phyloP scores from a whole-genome alignment of 2,797 vertebrate genomes.

The Tiaroga cobitis region DNA sequence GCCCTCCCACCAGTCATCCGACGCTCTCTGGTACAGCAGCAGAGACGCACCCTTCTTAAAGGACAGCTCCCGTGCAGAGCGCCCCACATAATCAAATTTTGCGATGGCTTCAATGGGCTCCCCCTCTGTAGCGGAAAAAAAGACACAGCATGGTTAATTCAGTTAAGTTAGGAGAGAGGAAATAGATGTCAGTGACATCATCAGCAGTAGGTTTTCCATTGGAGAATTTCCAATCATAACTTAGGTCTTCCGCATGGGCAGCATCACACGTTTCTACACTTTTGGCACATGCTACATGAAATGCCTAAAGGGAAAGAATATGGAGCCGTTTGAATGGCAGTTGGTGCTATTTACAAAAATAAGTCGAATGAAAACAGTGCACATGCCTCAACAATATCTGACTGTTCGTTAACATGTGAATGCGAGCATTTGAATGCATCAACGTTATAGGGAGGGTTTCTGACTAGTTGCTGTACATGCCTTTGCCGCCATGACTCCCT shows the following conservation, averaged over 20 bases:
- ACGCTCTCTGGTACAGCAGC: constrained; percentile 94
- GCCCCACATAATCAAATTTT: constrained; percentile 96
- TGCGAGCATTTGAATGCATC: constrained; percentile 5
- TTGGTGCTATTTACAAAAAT: constrained; percentile 69
- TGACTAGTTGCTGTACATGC: not conserved
- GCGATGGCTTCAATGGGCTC: constrained; percentile 99
- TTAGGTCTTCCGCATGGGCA: not conserved
- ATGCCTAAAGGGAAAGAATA: constrained; percentile 23
- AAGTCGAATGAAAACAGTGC: constrained; percentile 66
- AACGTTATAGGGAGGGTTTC: not conserved
- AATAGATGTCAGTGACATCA: not conserved
- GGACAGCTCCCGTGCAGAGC: constrained; percentile 93
- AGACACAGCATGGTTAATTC: constrained; percentile 45
- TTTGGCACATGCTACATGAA: not conserved
- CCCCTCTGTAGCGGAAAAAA: constrained; percentile 80
- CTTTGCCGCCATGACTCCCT: constrained; percentile 19
- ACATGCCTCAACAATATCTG: constrained; percentile 62
- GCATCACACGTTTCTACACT: not conserved
- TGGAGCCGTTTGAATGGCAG: constrained; percentile 63
- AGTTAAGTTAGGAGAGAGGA: not conserved
- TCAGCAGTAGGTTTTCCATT: constrained; percentile 1
- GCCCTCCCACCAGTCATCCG: constrained; percentile 99
- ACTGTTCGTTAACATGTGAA: not conserved
- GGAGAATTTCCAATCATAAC: constrained; percentile 13
- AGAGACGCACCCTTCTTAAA: constrained; percentile 99